phyloP scores from a whole-genome alignment of 1,140 invertebrate species.

The Caenorhabditis brenneri region DNA sequence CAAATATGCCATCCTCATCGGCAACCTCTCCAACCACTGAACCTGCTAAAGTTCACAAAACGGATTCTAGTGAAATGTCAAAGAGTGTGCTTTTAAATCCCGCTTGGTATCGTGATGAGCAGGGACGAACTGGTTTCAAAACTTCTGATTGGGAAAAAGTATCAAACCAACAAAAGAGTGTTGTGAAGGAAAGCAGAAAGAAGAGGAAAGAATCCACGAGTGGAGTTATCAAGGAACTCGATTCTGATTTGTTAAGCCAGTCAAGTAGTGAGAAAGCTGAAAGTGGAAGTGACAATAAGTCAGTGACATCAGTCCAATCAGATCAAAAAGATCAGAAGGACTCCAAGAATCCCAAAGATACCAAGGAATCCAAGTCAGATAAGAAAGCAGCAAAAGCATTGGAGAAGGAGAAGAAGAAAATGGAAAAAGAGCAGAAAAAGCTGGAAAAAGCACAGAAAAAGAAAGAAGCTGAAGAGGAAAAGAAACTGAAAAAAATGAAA shows the following conservation, averaged over 20 bases:
- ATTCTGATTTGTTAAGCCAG: constrained; percentile 37
- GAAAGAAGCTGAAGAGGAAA: constrained; percentile 42
- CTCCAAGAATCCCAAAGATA: background rate
- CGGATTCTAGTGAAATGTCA: constrained; percentile 55
- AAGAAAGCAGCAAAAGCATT: constrained; percentile 34
- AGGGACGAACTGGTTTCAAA: constrained; percentile 64
- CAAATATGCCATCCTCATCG: background rate
- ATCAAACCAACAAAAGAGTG: constrained; percentile 52
- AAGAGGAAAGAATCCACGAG: constrained; percentile 32
- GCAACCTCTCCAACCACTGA: constrained; percentile 27
- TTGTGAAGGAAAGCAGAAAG: constrained; percentile 47
- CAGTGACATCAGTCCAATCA: background rate
- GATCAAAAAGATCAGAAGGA: background rate
- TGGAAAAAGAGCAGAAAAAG: constrained; percentile 22
- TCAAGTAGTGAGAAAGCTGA: constrained; percentile 4
- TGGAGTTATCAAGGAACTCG: constrained; percentile 37
- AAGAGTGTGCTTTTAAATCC: constrained; percentile 61
- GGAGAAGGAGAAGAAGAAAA: constrained; percentile 46
- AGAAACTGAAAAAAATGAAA: constrained; percentile 26
- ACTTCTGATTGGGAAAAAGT: constrained; percentile 53
- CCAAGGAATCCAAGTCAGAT: background rate
- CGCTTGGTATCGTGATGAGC: constrained; percentile 66
- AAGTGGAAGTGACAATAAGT: constrained; percentile 23
- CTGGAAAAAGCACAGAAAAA: constrained; percentile 44
- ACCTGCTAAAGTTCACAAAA: background rate